Evolutionary conservation across 1,140 invertebrate species (phyloP), one percentile per base, ranked within the genome.

Genomic region (Agraylea sexmaculata): DNA sequence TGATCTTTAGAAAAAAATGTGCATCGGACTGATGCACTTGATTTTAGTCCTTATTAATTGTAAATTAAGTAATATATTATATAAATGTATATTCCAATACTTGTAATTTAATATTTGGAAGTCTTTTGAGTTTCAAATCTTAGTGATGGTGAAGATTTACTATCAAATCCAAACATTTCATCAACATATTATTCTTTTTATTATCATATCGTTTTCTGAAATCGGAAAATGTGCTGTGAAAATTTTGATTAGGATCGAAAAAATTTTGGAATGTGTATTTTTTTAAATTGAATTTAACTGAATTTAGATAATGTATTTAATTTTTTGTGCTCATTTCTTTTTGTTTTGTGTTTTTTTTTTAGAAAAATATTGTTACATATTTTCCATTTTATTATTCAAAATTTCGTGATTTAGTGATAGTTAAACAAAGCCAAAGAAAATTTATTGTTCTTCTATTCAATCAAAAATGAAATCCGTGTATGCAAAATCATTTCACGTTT

Each of bases 321-420:
- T n/a, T n/a, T n/a, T n/a, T n/a, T n/a, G n/a, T n/a, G n/a, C n/a
- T n/a, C n/a, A 36, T 12, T 16, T 7, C 16, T 42, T 19, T 17
- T 25, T 18, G 33, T 20, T n/a, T 20, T 17, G 22, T 15, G 35
- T 11, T 21, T 20, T 33, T 22, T 20, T 41, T 33, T 29, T 22
- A 36, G 21, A 4, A 10, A 18, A 34, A 10, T 11, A 10, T 18
- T 23, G 25, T 37, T 42, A n/a, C n/a, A n/a, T n/a, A n/a, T n/a
- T n/a, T n/a, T n/a, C n/a, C n/a, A n/a, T n/a, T n/a, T n/a, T n/a
- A n/a, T n/a, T n/a, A n/a, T 42, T 38, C 44, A 23, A 16, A 32
- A 37, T 42, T 37, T 34, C 44, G 41, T 47, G 46, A 47, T 47
- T 47, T 47, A 47, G 46, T 47, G 46, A 47, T 47, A 47, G 43